These are phyloP conservation scores for Sinocyclocheilus anshuiensis DNA, from an alignment of 2,113 vertebrate species.

Conservation along the genomic window DNA sequence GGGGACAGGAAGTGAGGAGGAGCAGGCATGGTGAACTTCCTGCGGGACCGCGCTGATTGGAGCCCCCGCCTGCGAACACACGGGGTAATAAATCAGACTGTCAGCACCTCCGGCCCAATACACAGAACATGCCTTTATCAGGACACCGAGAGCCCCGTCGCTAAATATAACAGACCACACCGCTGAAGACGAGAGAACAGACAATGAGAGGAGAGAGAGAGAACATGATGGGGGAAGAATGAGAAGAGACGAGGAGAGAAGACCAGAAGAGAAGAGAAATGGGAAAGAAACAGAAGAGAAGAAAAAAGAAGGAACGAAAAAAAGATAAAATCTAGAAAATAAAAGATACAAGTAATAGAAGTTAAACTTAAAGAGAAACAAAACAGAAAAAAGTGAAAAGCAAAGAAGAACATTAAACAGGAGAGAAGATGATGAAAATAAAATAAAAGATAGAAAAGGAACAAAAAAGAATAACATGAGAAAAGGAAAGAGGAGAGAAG, in stretches of 20 bases:
- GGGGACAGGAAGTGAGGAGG: conserved; percentile 67
- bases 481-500: background rate
- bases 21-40: conserved; percentile 63
- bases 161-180: conserved; percentile 35
- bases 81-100: conserved; percentile 71
- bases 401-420: background rate
- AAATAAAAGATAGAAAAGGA: too few relatives aligned
- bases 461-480: background rate
- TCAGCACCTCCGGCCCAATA: conserved; percentile 39
- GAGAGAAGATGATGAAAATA: background rate
- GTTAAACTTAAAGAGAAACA: background rate
- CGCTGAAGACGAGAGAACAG: background rate
- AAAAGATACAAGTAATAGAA: background rate
- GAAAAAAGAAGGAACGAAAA: background rate
- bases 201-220: background rate
- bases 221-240: background rate
- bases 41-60: conserved; percentile 72
- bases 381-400: background rate
- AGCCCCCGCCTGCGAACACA: conserved; percentile 65
- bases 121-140: conserved; percentile 39
- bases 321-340: background rate
- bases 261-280: background rate
- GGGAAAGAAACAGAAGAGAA: background rate
- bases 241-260: background rate
- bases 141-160: background rate